phyloP scores from a whole-genome alignment of 2,113 vertebrate genomes.

The Mormoops blainvillei region DNA sequence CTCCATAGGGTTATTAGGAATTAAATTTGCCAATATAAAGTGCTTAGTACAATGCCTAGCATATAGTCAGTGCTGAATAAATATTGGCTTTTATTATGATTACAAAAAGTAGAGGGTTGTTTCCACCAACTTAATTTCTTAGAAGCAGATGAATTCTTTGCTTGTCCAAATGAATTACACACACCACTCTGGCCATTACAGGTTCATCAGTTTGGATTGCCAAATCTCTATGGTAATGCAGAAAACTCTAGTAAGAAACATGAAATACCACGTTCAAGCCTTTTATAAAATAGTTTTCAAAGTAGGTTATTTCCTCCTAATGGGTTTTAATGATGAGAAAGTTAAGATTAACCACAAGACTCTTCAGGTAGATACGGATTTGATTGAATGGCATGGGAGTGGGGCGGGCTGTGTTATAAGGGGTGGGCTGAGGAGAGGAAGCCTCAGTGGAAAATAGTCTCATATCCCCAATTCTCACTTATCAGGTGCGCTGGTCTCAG shows the following conservation, averaged over 20 bases:
- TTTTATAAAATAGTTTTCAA: neutral
- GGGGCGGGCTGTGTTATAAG: neutral
- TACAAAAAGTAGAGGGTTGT: neutral
- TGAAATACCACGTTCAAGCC: neutral
- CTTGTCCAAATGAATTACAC: neutral
- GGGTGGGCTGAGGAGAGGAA: neutral
- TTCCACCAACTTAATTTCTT: neutral
- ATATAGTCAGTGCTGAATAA: neutral
- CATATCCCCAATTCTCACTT: neutral
- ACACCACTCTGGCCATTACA: neutral
- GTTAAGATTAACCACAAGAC: neutral
- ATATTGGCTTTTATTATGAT: neutral
- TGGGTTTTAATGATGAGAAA: neutral
- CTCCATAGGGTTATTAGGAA: neutral
- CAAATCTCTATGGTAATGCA: neutral
- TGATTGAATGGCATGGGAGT: accelerated
- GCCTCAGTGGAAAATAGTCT: neutral
- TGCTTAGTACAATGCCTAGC: neutral
- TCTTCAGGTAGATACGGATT: neutral
- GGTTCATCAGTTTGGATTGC: neutral
- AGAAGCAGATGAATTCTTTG: neutral
- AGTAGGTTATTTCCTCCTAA: neutral
- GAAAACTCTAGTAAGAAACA: neutral
- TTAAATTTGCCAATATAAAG: neutral
- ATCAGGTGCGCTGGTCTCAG: neutral